Evolutionary conservation across 2,797 vertebrate genomes (phyloP), one percentile per base, ranked within the genome.

Genomic region (Denticeps clupeoides): DNA sequence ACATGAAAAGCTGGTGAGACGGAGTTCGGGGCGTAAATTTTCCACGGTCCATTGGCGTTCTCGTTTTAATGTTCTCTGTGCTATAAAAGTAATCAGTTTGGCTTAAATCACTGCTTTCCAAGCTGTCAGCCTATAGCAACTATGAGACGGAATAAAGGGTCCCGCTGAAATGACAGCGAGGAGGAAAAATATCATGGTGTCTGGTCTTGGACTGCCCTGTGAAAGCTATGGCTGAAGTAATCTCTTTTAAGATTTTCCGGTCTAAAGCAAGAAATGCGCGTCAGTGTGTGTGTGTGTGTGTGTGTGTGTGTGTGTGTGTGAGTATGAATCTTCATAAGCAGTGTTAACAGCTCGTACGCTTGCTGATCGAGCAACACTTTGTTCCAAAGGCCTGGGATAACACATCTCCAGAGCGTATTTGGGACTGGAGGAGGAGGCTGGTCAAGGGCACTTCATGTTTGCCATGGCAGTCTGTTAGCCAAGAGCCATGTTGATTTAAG

Each of bases 11-110:
- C 51, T 49, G 33, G n/a, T 46, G 48, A 24, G 43, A 45, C 55
- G 56, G 56, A 22, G 21, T 13, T 51, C 27, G 58, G 67, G 68
- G 72, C 56, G 68, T 57, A 70, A 63, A 70, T 65, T 70, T 69
- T 63, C 61, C 69, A 68, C 55, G 15, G 51, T 21, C 60, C 25
- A 55, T 63, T 70, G 65, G 52, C 70, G 72, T 66, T 64, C 53
- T 27, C 43, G 49, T 23, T 55, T 74, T 77, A 70, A 70, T 53
- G 55, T 58, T 65, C 56, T 49, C 56, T 32, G 55, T 7, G 18
- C 63, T 64, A 60, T 69, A 65, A 71, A 74, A 42, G 49, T 35
- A 46, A 63, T 62, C 58, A 58, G 50, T 56, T 42, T 5, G 44
- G 38, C 28, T 48, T 56, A 58, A 65, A 64, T 60, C 59, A 60